These are phyloP conservation scores for Cynodonichthys magdalenae DNA, from an alignment of 2,797 vertebrate species.

Conservation along the genomic window DNA sequence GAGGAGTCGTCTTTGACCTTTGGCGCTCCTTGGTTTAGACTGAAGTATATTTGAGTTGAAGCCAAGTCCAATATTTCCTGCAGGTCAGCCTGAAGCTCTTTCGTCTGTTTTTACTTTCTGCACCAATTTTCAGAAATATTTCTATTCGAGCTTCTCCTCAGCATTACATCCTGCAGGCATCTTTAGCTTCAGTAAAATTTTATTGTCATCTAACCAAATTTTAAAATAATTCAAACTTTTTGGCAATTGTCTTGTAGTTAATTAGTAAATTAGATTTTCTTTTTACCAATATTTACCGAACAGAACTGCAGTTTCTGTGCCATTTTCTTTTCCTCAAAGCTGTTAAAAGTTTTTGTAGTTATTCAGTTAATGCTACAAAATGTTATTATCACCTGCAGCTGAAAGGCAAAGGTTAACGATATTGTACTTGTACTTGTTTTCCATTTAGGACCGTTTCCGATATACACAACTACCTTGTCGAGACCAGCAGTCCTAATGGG, in stretches of 20 bases:
- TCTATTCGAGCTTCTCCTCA: neutral
- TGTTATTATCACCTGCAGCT: too few species aligned
- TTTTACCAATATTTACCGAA: too few species aligned
- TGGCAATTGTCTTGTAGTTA: neutral
- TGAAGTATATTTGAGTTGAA: neutral
- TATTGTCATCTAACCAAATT: neutral
- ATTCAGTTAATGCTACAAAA: too few species aligned
- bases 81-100: slow-evolving; percentile 4
- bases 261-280: too few species aligned
- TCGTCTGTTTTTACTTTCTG: neutral
- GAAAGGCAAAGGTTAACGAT: too few species aligned
- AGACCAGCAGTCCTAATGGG: too few species aligned
- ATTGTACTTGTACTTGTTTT: too few species aligned
- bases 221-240: neutral
- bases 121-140: neutral
- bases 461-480: too few species aligned
- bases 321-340: too few species aligned
- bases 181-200: neutral
- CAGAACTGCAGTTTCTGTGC: too few species aligned
- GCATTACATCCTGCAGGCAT: neutral
- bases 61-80: neutral
- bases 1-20: neutral
- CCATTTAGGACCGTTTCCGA: too few species aligned
- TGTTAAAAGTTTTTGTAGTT: too few species aligned
- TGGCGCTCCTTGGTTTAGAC: neutral